Base-by-base conservation (phyloP, 2,888 invertebrate genomes). In the Nomada fabriciana region DNA sequence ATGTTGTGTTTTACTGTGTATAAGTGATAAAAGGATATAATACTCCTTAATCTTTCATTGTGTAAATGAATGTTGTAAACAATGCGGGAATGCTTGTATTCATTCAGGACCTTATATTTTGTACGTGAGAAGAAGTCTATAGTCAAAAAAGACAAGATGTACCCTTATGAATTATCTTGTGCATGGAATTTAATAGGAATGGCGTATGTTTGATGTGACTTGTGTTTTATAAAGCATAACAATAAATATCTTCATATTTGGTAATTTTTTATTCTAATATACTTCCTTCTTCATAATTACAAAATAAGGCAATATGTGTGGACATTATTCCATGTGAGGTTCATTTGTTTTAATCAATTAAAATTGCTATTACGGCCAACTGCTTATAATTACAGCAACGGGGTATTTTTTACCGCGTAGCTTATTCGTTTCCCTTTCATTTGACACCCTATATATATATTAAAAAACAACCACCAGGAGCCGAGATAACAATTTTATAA, bases 51-150 rank as follows among this genome's bases (percentile, higher is more conserved):
- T 72, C 64, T 77, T 77, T 77, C 63, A 74, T 79, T 72, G 47
- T 65, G 71, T 25, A 83, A 76, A 63, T 64, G 69, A 86, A 76
- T 86, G 55, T 72, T 71, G 73, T 82, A 75, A 74, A 69, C 59
- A 69, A 64, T 60, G 71, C 60, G 67, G 61, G 75, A 73, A 76
- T 84, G 74, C 57, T 71, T 87, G 80, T 84, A 80, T 79, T 83
- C 71, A 20, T 80, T 85, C 79, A 76, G 73, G 47, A 80, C 64
- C 75, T 88, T 82, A 80, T 87, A 79, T 86, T 87, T 88, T 87
- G 68, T 88, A 87, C 72, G 71, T 69, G 60, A 82, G 65, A 59
- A 43, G 53, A 52, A 74, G n/a, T 63, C 20, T 61, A 60, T 70
- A 67, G 69, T 59, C 36, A 23, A 68, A 52, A 53, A 18, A 67